Evolutionary conservation across 2,888 invertebrate genomes (phyloP).

Genomic region (Steromphala cineraria): DNA sequence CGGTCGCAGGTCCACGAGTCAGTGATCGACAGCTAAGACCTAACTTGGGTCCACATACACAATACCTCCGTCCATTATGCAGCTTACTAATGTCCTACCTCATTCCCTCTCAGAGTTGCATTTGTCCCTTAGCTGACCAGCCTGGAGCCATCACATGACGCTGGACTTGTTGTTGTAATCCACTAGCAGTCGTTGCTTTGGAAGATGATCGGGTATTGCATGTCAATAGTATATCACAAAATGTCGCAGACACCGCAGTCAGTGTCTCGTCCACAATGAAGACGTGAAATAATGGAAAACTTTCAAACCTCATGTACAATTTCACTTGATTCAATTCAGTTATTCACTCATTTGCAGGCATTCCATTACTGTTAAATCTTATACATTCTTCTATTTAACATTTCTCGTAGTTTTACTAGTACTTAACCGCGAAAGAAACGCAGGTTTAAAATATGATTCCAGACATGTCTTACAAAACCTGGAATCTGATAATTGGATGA

Average conservation of each 20-base stretch:
- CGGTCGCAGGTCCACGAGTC: neutral
- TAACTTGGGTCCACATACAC: neutral
- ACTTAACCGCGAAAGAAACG: too few species aligned
- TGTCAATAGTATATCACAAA: slow-evolving; percentile 13
- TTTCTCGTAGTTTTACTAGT: too few species aligned
- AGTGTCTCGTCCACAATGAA: neutral
- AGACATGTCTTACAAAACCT: too few species aligned
- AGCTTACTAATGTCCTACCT: neutral
- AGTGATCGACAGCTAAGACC: too few species aligned
- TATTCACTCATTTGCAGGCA: too few species aligned
- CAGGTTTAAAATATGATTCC: too few species aligned
- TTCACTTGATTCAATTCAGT: too few species aligned
- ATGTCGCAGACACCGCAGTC: neutral
- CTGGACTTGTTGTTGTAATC: neutral
- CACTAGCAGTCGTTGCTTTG: slow-evolving; percentile 12
- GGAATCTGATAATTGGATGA: too few species aligned
- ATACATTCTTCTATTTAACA: too few species aligned
- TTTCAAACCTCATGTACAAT: neutral
- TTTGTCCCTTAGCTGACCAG: neutral
- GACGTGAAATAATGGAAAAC: slow-evolving; percentile 13
- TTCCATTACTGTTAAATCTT: too few species aligned
- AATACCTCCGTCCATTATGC: neutral
- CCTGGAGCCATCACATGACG: neutral
- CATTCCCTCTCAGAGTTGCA: neutral
- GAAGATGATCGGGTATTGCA: slow-evolving; percentile 14